Evolutionary conservation across 2,888 invertebrate genomes (phyloP).

Genomic region (Macropis europaea): DNA sequence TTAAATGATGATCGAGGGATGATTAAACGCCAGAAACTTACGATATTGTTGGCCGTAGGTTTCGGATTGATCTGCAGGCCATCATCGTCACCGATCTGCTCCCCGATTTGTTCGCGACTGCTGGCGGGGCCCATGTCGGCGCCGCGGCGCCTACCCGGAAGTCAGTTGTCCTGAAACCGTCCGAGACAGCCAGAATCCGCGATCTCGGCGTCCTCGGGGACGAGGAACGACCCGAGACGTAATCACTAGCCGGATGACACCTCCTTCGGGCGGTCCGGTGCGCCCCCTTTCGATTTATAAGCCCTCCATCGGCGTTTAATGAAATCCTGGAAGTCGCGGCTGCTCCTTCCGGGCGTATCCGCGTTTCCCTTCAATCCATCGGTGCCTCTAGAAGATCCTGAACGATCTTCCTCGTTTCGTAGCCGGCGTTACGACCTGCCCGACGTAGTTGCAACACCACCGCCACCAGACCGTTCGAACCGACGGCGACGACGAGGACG

Average conservation of each 20-base stretch:
- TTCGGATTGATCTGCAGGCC: slow-evolving; percentile 75
- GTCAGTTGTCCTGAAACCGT: slow-evolving; percentile 16
- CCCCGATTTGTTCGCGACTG: slow-evolving; percentile 76
- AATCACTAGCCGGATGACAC: slow-evolving; percentile 42
- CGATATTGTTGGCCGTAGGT: slow-evolving; percentile 63
- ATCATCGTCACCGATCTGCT: slow-evolving; percentile 75
- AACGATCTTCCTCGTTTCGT: background rate
- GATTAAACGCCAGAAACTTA: slow-evolving; percentile 65
- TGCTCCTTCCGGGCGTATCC: slow-evolving; percentile 36
- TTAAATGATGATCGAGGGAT: too few relatives aligned
- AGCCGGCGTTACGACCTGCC: background rate
- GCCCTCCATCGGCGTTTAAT: slow-evolving; percentile 44
- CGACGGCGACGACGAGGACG: slow-evolving; percentile 20
- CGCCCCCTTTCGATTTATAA: slow-evolving; percentile 37
- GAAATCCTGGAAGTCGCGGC: slow-evolving; percentile 42
- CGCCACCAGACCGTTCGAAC: slow-evolving; percentile 28
- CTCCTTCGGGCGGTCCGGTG: slow-evolving; percentile 38
- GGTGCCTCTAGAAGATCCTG: background rate
- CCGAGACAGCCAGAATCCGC: slow-evolving; percentile 16
- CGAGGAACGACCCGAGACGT: slow-evolving; percentile 32
- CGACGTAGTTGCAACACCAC: slow-evolving; percentile 27
- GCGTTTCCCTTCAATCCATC: slow-evolving; percentile 24
- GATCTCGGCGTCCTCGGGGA: slow-evolving; percentile 35
- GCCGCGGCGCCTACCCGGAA: slow-evolving; percentile 49
- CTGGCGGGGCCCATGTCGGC: slow-evolving; percentile 76